Base-by-base conservation (phyloP, 2,113 vertebrate genomes). In the Brachyhypopomus gauderio region DNA sequence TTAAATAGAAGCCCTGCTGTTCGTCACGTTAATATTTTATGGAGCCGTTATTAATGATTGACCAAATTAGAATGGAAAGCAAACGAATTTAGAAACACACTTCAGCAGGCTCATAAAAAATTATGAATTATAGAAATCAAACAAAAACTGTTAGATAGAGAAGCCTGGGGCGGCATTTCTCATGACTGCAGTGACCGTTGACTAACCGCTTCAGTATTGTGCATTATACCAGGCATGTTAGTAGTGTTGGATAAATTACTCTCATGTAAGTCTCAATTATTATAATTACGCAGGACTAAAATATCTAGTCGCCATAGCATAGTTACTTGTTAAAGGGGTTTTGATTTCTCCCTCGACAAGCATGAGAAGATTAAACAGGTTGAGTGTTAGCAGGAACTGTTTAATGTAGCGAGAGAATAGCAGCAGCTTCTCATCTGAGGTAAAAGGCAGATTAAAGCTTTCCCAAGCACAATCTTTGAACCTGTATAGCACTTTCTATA, bases 321-420 rank as follows among this genome's bases (percentile, higher is more conserved):
- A 77, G 69, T 78, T 77, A 81, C 70, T 85, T 86, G 79, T 30
- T 63, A 75, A 67, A 71, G 3, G 41, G 63, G 64, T 58, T 77
- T 7, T 62, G n/a, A 14, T 52, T 52, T 14, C 12, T 14, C 12
- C 41, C 45, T 52, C 45, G 12, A 14, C 12, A 52, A 1, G 2
- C 45, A 52, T 52, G 45, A 52, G 2, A 14, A 52, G 45, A 52
- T 12, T 52, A 52, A 52, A 52, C 9, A 6, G 64, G 73, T 25
- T 63, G 77, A 75, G 52, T 73, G 36, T 67, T 36, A n/a, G 22
- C 56, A 77, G 12, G n/a, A 48, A 63, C 52, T 59, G 85, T 78
- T 71, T 70, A 64, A 82, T 78, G 64, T n/a, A 25, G 30, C 30
- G 63, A 38, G 27, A 70, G 27, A 5, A 25, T 20, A 52, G 14